Evolutionary conservation across 2,797 vertebrate genomes (phyloP).

Genomic region (Menidia menidia): DNA sequence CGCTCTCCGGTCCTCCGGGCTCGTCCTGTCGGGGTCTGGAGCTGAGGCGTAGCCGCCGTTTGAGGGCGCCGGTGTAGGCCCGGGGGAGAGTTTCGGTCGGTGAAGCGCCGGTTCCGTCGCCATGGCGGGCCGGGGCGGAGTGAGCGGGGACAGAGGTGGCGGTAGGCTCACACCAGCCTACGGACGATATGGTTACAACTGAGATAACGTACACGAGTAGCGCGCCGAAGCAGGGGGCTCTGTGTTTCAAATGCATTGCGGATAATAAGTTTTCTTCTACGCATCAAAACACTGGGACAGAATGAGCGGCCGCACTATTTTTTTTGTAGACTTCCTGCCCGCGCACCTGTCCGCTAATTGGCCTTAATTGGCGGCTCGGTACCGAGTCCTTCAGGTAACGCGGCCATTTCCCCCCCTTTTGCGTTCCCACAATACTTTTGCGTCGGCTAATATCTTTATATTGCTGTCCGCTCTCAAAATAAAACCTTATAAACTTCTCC

Average conservation of each 20-base stretch:
- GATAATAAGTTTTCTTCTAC: constrained; percentile 21
- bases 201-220: constrained; percentile 47
- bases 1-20: not conserved
- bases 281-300: constrained; percentile 32
- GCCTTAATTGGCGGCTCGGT: constrained; percentile 30
- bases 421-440: too few relatives aligned
- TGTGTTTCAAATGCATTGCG: constrained; percentile 62
- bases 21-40: not conserved
- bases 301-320: rapidly evolving
- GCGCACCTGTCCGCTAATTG: constrained; percentile 65
- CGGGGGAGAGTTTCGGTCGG: rapidly evolving
- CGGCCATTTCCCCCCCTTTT: too few relatives aligned
- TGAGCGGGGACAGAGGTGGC: not conserved
- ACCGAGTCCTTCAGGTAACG: not conserved
- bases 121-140: rapidly evolving
- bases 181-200: not conserved
- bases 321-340: constrained; percentile 36
- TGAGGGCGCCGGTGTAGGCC: not conserved
- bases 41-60: not conserved
- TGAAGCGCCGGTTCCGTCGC: not conserved
- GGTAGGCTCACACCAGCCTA: not conserved
- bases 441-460: too few relatives aligned
- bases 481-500: too few relatives aligned
- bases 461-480: too few relatives aligned
- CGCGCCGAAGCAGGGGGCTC: constrained; percentile 15